Base-by-base conservation (phyloP, 2,888 invertebrate species). In the Crossocerus cetratus region DNA sequence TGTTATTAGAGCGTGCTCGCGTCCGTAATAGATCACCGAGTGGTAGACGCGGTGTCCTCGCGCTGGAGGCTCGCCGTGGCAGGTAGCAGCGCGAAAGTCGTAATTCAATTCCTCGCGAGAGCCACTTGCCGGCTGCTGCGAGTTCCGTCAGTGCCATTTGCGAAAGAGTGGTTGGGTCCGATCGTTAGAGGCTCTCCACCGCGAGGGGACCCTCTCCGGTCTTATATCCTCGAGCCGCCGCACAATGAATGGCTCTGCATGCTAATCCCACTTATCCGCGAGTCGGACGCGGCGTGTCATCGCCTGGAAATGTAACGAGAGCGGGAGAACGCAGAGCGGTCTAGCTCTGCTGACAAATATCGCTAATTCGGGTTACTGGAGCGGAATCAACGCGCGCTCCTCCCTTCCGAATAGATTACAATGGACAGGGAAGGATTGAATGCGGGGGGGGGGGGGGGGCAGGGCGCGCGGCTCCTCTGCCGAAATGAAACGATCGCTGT, bases 101-200 rank as follows among this genome's bases (percentile, higher is more conserved):
- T 84, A 84, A 86, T 84, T 85, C 80, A 84, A 86, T 85, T 84
- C 83, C 75, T 72, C 79, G 63, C 66, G 68, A 67, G 73, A 60
- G 71, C 4, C 49, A 49, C 49, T 49, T 49, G 49, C n/a, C 16
- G 13, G 59, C 71, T 62, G 63, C 22, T 68, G 54, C 70, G 75
- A n/a, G n/a, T 72, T 68, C 73, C 68, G 76, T 66, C 70, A 60
- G 71, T 74, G 67, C 64, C 71, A 59, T 70, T 18, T 55, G 20
- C 55, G 4, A 20, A 22, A 18, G 2, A 43, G 57, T 11, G 42
- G 8, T 2, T 14, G 43, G 21, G 23, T 32, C 44, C 64, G 63
- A 58, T 74, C 74, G 67, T 68, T 57, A 49, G 49, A 49, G 49
- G 0, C 8, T 11, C 32, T 32, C 32, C 8, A 32, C 32, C 11